These are phyloP conservation scores for Teleopsis dalmanni DNA, from an alignment of 1,140 invertebrate species.

Conservation along the genomic window DNA sequence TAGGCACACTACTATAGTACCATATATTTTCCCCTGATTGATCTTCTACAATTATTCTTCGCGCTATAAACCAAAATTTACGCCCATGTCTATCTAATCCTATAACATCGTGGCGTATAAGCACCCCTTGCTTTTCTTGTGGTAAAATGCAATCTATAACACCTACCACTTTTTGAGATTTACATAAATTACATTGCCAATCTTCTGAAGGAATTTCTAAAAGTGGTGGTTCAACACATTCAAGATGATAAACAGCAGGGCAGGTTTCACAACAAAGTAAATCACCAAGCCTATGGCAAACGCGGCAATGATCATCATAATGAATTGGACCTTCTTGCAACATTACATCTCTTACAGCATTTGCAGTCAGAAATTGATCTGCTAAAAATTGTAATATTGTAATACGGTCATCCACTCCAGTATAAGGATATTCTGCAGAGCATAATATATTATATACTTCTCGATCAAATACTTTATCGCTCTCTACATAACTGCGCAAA, in stretches of 20 bases:
- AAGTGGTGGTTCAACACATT: constrained; percentile 90
- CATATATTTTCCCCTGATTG: constrained; percentile 64
- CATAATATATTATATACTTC: constrained; percentile 60
- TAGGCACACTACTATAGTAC: constrained; percentile 80
- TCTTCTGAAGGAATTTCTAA: constrained; percentile 90
- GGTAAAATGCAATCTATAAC: constrained; percentile 89
- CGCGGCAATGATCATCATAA: constrained; percentile 92
- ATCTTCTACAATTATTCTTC: constrained; percentile 84
- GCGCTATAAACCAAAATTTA: constrained; percentile 92
- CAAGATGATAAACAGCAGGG: constrained; percentile 91
- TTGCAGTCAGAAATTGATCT: constrained; percentile 90
- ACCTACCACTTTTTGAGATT: constrained; percentile 81
- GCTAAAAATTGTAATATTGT: constrained; percentile 84
- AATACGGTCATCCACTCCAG: constrained; percentile 71
- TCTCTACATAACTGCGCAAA: constrained; percentile 79
- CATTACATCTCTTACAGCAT: constrained; percentile 85
- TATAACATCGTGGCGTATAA: constrained; percentile 86
- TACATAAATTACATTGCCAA: constrained; percentile 91
- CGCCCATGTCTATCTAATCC: constrained; percentile 90
- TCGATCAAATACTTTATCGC: constrained; percentile 73
- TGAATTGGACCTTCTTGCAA: constrained; percentile 89
- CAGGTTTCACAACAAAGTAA: constrained; percentile 94
- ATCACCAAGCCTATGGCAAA: constrained; percentile 91
- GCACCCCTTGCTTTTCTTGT: constrained; percentile 81
- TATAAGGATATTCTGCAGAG: constrained; percentile 83